Base-by-base conservation (phyloP, 2,888 invertebrate species). In the Sclerodermus sp. region DNA sequence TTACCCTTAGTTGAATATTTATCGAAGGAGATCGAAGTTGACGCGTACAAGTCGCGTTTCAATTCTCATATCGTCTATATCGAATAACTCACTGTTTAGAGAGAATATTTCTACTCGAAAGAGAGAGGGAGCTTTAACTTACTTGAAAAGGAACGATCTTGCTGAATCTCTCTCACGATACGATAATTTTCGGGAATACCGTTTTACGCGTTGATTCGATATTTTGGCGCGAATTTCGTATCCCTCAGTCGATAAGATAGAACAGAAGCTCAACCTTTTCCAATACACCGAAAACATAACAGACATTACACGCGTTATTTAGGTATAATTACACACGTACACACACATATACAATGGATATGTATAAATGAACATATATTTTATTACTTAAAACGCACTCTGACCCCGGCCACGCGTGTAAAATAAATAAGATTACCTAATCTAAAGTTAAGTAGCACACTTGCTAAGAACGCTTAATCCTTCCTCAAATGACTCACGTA, bases 351-450 rank as follows among this genome's bases (percentile, higher is more conserved):
- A 54, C 47, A 55, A 57, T 43, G 53, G 49, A 57, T 50, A 49
- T 47, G 23, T 23, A 23, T 23, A 23, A 23, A 60, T 55, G 61
- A 51, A 62, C 56, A 65, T 67, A 68, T 70, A 63, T 70, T 68
- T 68, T 68, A 64, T 65, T 67, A 66, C 64, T 64, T 58, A 55
- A 56, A 55, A 57, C 50, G 58, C 58, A 53, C 59, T 67, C 68
- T 70, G 68, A 70, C 67, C 70, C 67, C 65, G 40, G 65, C 64
- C 67, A 64, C 63, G 55, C 50, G 52, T 55, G 58, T 62, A 62
- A 55, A 36, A 54, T 64, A 64, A 45, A 41, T 60, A 51, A 51
- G 47, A 57, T 55, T 60, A 62, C 42, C 42, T 55, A 60, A 55
- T 50, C 42, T 60, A 63, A 53, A 55, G 18, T 49, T 60, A 60